Percentiles rank a stretch among this genome's conserved stretches.
Evolutionary conservation across 2,797 vertebrate species (phyloP).

Genomic region (Picus viridis): DNA sequence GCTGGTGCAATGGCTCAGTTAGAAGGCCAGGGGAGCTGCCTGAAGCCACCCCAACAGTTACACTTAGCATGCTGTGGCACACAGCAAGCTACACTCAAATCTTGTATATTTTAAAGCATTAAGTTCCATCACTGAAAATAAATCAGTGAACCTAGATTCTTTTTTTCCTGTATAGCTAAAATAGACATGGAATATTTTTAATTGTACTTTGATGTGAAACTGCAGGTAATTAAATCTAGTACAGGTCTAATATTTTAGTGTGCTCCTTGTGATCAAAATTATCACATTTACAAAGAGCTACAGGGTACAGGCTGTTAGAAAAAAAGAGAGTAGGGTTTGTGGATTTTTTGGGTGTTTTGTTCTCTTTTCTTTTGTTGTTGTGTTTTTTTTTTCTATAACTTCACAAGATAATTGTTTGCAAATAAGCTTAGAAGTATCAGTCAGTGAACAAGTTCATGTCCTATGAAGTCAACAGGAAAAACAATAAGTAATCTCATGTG

Average conservation of each 20-base stretch:
- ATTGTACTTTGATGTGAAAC: slow-evolving; percentile 26
- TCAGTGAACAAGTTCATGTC: not conserved
- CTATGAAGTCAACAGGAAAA: not conserved
- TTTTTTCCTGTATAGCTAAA: not conserved
- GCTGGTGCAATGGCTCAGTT: not conserved
- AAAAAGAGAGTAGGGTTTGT: not conserved
- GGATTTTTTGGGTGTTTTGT: too few relatives aligned
- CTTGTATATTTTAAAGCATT: not conserved
- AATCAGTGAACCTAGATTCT: not conserved
- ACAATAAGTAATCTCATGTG: not conserved
- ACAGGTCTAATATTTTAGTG: not conserved
- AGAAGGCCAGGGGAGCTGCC: not conserved
- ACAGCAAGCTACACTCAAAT: not conserved
- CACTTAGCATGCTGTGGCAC: not conserved
- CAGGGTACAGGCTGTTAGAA: not conserved
- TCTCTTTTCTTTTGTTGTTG: too few relatives aligned
- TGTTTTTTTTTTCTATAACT: not conserved
- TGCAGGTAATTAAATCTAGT: slow-evolving; percentile 4
- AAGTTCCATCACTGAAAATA: not conserved
- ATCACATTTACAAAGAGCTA: not conserved
- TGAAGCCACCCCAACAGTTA: not conserved
- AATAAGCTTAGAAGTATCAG: not conserved
- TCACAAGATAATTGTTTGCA: not conserved
- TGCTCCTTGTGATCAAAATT: slow-evolving; percentile 22
- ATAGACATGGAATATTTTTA: not conserved